Conservation (phyloP, 2,888 invertebrate genomes). For the Octonoba sinensis region DNA sequence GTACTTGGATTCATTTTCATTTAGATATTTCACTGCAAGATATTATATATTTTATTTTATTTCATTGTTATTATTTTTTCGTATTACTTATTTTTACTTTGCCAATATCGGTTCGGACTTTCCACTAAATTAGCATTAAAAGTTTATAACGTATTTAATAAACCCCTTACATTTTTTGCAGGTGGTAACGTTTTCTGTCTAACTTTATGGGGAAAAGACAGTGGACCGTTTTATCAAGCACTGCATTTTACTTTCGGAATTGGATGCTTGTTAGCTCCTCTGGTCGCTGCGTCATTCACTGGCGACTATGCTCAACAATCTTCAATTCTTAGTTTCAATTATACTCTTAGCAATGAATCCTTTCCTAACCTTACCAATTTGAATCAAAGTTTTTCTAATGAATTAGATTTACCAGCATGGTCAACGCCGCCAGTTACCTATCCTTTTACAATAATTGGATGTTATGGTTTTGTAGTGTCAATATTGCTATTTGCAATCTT, state of each 20-base stretch:
- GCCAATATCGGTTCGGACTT: too few relatives aligned
- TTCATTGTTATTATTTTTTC: too few relatives aligned
- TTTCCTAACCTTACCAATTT: too few relatives aligned
- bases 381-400: not conserved
- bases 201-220: conserved; percentile 68
- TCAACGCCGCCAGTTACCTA: conserved; percentile 30
- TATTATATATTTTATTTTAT: too few relatives aligned
- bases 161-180: not conserved
- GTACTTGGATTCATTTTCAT: too few relatives aligned
- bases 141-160: not conserved
- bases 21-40: too few relatives aligned
- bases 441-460: conserved; percentile 71
- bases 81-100: too few relatives aligned
- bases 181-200: conserved; percentile 73
- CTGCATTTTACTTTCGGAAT: conserved; percentile 73
- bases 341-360: not conserved
- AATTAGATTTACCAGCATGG: too few relatives aligned
- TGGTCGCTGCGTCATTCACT: conserved; percentile 72
- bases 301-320: conserved; percentile 5
- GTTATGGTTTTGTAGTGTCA: conserved; percentile 69
- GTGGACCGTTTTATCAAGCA: conserved; percentile 72
- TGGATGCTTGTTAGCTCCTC: conserved; percentile 73
- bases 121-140: too few relatives aligned
- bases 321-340: not conserved
- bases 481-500: conserved; percentile 69